phyloP scores from a whole-genome alignment of 2,113 vertebrate species.

The Dipodomys stephensi region DNA sequence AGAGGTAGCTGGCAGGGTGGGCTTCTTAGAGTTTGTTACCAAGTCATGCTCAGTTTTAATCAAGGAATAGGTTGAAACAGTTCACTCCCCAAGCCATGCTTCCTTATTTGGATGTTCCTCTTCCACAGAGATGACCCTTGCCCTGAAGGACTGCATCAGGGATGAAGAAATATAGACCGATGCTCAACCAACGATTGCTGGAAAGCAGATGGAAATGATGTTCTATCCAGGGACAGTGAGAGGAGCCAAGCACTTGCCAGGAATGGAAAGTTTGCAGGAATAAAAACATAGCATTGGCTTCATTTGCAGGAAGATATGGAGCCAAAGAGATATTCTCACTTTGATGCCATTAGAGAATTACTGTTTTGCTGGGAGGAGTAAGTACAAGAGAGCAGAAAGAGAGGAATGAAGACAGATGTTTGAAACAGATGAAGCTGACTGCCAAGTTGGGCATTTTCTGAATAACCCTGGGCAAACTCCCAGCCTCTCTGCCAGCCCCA shows the following conservation, averaged over 20 bases:
- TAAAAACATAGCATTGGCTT: not conserved
- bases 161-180: not conserved
- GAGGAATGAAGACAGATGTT: not conserved
- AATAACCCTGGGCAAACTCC: not conserved
- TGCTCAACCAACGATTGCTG: not conserved
- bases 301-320: not conserved
- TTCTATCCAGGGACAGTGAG: conserved; percentile 36
- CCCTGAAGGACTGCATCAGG: not conserved
- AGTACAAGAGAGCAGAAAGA: no score
- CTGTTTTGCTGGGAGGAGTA: not conserved
- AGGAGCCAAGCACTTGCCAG: not conserved
- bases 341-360: not conserved
- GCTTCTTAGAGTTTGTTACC: not conserved
- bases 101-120: no score
- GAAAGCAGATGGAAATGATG: conserved; percentile 48
- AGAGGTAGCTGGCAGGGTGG: accelerated
- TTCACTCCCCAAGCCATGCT: not conserved
- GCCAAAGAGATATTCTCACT: conserved; percentile 28
- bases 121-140: not conserved
- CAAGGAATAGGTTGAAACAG: not conserved
- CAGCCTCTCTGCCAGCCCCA: not conserved
- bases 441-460: not conserved
- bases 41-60: not conserved
- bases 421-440: not conserved
- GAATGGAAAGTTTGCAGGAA: not conserved